phyloP scores from a whole-genome alignment of 2,113 vertebrate genomes.

The Stegastes partitus region DNA sequence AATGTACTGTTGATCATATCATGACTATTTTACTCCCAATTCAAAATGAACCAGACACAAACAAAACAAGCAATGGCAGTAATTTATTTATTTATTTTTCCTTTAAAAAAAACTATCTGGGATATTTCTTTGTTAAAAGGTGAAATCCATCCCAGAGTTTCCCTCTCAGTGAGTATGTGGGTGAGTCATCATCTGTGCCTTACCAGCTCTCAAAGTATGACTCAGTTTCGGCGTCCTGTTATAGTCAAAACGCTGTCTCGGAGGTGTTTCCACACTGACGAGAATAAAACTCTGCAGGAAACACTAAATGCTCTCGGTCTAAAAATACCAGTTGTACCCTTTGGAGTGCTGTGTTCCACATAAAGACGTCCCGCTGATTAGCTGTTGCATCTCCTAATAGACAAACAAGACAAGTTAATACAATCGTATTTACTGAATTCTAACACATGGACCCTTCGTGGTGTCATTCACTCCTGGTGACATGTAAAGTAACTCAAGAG shows the following conservation, averaged over 20 bases:
- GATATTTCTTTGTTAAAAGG: slow-evolving; percentile 25
- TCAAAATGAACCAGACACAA: not conserved
- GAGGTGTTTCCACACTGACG: slow-evolving; percentile 26
- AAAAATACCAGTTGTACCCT: not conserved
- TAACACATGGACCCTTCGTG: not conserved
- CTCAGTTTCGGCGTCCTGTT: slow-evolving; percentile 36
- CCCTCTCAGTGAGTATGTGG: slow-evolving; percentile 20
- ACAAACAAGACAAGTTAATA: not conserved
- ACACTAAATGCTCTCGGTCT: slow-evolving; percentile 9
- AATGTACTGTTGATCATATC: not conserved
- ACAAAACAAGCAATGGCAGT: not conserved
- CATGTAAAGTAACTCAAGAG: slow-evolving; percentile 45
- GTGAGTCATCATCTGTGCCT: slow-evolving; percentile 51
- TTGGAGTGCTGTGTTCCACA: not conserved
- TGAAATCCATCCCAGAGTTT: slow-evolving; percentile 42
- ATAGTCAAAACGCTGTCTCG: slow-evolving; percentile 41
- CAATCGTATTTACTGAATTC: not conserved
- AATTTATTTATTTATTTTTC: not conserved
- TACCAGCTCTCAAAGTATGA: slow-evolving; percentile 41
- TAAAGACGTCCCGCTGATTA: not conserved
- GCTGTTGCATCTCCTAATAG: not conserved
- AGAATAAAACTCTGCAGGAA: slow-evolving; percentile 25
- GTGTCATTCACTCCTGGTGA: slow-evolving; percentile 19
- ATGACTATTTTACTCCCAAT: too few relatives aligned
- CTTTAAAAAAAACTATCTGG: not conserved